Evolutionary conservation across 1,140 invertebrate genomes (phyloP).

Genomic region (Teleopsis dalmanni): DNA sequence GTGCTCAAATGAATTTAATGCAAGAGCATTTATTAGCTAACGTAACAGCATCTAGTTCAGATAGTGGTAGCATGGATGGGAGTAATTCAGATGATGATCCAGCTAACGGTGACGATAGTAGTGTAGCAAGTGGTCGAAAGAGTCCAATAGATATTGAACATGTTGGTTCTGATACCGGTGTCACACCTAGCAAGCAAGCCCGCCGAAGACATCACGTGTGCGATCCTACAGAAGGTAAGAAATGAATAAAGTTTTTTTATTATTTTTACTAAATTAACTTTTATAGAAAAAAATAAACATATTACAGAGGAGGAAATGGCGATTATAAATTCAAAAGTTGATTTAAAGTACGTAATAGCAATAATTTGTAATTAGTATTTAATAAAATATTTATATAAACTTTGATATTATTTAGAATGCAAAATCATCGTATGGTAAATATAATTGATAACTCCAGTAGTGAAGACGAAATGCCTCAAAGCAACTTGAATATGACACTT

Average conservation of each 20-base stretch:
- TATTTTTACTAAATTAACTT: not conserved
- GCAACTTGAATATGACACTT: constrained; percentile 20
- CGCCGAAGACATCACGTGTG: constrained; percentile 32
- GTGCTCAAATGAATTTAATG: constrained; percentile 47
- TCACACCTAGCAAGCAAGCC: constrained; percentile 49
- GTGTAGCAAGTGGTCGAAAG: constrained; percentile 37
- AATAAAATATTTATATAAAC: not conserved
- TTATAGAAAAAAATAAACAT: constrained; percentile 28
- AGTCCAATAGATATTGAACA: constrained; percentile 28
- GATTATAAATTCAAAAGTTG: constrained; percentile 22
- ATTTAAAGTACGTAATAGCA: constrained; percentile 27
- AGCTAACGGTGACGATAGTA: constrained; percentile 45
- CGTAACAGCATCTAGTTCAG: constrained; percentile 55
- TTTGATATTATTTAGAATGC: constrained; percentile 16
- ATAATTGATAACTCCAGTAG: constrained; percentile 42
- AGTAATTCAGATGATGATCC: constrained; percentile 70
- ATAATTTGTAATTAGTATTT: not conserved
- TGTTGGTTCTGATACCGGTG: constrained; percentile 27
- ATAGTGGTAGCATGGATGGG: constrained; percentile 67
- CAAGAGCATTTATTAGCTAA: constrained; percentile 49
- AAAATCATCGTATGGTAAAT: constrained; percentile 39
- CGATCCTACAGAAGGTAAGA: constrained; percentile 25
- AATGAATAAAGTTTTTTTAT: not conserved
- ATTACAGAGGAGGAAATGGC: constrained; percentile 26
- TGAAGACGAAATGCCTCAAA: constrained; percentile 34